Evolutionary conservation across 2,888 invertebrate genomes (phyloP).

Genomic region (Choristoneura rosaceana): DNA sequence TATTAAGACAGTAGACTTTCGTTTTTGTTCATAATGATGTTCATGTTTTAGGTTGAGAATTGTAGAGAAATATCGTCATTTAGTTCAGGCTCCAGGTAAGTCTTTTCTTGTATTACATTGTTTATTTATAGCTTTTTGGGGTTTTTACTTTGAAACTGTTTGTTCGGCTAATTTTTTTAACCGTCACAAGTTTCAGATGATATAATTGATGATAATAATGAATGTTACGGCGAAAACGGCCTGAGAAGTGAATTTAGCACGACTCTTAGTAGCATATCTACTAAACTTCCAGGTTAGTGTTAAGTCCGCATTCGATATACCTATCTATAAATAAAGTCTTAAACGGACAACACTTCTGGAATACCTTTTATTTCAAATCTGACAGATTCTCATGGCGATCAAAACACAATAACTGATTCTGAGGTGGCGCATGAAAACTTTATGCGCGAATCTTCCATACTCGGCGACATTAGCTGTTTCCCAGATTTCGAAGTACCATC

Average conservation of each 20-base stretch:
- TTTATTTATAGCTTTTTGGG: conserved; percentile 9
- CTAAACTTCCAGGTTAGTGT: neutral
- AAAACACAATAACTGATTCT: neutral
- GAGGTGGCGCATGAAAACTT: neutral
- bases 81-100: conserved; percentile 60
- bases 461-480: neutral
- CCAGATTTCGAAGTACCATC: neutral
- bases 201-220: neutral
- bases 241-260: neutral
- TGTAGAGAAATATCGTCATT: conserved; percentile 64
- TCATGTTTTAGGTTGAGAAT: conserved; percentile 64
- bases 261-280: neutral
- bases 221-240: neutral
- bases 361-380: neutral
- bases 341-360: neutral
- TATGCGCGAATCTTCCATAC: neutral
- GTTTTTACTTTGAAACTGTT: neutral
- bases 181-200: neutral
- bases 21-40: conserved; percentile 29
- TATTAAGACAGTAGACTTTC: neutral
- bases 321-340: no score
- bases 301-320: neutral
- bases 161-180: neutral
- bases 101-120: conserved; percentile 11
- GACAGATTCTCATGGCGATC: neutral